Evolutionary conservation across 1,140 invertebrate species (phyloP), one percentile per base, ranked within the genome.

Genomic region (Arion vulgaris): DNA sequence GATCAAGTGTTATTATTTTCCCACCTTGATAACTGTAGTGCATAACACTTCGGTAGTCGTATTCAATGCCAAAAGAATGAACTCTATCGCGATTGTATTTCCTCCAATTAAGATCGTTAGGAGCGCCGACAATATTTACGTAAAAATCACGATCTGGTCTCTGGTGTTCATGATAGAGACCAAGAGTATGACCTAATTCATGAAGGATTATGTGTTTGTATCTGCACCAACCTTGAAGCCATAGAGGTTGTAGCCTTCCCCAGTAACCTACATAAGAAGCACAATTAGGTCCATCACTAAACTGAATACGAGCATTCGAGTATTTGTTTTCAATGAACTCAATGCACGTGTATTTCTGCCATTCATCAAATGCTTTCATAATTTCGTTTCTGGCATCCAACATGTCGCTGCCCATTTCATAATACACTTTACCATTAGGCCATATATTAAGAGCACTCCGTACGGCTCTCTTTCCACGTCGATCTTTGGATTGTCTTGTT

Each of bases 11-110:
- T 2, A 87, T 89, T 26, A 79, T 57, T 49, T 38, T 5, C 11
- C 85, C 85, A 71, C 83, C 83, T 15, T 28, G 23, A 1, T 69
- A 68, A 5, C 87, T 97, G 91, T 99, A 99, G 90, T 99, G 98
- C 98, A 99, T 99, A 82, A 99, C 98, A 71, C 90, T 91, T 13
- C 49, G 41, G 86, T 98, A 99, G 91, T 99, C 98, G 88, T 99
- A 99, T 0, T 96, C 95, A 83, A 97, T 93, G 0, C 96, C 97
- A 39, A 98, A n/a, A n/a, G n/a, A n/a, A n/a, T n/a, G n/a, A n/a
- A n/a, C n/a, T n/a, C n/a, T n/a, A n/a, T n/a, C n/a, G n/a, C n/a
- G n/a, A n/a, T n/a, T n/a, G n/a, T n/a, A n/a, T n/a, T n/a, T n/a
- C n/a, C n/a, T n/a, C n/a, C n/a, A n/a, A n/a, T n/a, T n/a, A n/a